A percentile compares a stretch with the other conserved stretches of the same genome.
Evolutionary conservation across 1,140 invertebrate species (phyloP).

Genomic region (Reticulitermes speratus): DNA sequence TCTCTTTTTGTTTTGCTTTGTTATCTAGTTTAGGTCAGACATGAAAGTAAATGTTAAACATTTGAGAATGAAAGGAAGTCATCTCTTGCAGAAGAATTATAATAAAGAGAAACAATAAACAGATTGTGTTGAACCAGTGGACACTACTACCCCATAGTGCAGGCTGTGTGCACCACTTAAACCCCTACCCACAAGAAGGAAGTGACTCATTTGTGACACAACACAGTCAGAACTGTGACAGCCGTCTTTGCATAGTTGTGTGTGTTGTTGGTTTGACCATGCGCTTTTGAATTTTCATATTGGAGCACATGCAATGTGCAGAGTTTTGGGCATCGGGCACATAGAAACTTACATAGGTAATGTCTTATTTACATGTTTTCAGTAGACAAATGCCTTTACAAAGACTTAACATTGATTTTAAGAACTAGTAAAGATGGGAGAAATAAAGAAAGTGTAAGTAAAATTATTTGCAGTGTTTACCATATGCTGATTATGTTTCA

Average conservation of each 20-base stretch:
- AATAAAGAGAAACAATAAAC: neutral
- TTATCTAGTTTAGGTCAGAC: slow-evolving; percentile 10
- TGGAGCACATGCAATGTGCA: neutral
- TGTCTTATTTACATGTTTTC: neutral
- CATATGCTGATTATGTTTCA: neutral
- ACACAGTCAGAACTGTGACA: neutral
- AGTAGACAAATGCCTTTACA: neutral
- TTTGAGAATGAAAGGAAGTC: neutral
- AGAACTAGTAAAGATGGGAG: neutral
- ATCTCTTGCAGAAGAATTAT: no score
- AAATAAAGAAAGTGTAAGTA: neutral
- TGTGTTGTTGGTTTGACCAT: neutral
- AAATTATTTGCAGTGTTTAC: neutral
- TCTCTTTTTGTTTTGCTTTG: neutral
- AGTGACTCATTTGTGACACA: no score
- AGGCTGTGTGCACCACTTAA: no score
- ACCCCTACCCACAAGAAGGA: no score
- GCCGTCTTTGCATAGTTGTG: neutral
- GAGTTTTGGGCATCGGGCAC: neutral
- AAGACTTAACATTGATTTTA: slow-evolving; percentile 14
- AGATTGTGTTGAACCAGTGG: neutral
- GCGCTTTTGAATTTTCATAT: neutral
- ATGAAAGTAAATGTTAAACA: neutral
- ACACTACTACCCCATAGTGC: neutral
- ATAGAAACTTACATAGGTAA: neutral